Evolutionary conservation across 2,888 invertebrate species (phyloP).

Genomic region (Heteromurus nitidus): DNA sequence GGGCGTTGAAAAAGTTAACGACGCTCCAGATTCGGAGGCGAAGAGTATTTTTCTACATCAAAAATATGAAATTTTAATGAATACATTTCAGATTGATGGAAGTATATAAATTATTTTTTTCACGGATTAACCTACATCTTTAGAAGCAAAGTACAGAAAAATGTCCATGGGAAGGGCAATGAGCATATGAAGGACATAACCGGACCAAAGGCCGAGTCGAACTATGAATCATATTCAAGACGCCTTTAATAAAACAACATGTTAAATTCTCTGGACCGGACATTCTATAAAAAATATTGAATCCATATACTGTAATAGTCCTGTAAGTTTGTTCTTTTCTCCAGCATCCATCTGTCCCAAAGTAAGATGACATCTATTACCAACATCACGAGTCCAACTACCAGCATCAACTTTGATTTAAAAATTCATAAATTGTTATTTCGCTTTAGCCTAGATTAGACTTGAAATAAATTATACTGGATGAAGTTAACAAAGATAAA

Average conservation of each 20-base stretch:
- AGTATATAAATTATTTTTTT: background rate
- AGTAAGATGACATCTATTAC: conserved; percentile 24
- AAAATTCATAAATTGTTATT: background rate
- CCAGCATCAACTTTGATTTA: conserved; percentile 27
- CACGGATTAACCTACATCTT: conserved; percentile 9
- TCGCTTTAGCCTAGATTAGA: background rate
- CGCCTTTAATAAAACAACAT: too few relatives aligned
- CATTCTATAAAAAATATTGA: too few relatives aligned
- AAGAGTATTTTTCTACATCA: conserved; percentile 33
- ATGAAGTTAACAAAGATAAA: too few relatives aligned
- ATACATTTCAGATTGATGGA: background rate
- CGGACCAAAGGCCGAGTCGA: conserved; percentile 38
- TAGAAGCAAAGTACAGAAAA: conserved; percentile 18
- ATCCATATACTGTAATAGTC: conserved; percentile 42
- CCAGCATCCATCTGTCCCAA: conserved; percentile 38
- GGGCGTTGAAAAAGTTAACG: conserved; percentile 28
- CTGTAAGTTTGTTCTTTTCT: background rate
- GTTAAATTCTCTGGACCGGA: too few relatives aligned
- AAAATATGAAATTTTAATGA: background rate
- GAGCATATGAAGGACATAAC: conserved; percentile 25
- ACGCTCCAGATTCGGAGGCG: conserved; percentile 33
- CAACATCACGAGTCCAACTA: conserved; percentile 34
- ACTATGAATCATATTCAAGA: too few relatives aligned
- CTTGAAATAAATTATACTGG: background rate
- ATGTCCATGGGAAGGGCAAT: conserved; percentile 31